Evolutionary conservation across 2,113 vertebrate species (phyloP).

Genomic region (Scomber colias): DNA sequence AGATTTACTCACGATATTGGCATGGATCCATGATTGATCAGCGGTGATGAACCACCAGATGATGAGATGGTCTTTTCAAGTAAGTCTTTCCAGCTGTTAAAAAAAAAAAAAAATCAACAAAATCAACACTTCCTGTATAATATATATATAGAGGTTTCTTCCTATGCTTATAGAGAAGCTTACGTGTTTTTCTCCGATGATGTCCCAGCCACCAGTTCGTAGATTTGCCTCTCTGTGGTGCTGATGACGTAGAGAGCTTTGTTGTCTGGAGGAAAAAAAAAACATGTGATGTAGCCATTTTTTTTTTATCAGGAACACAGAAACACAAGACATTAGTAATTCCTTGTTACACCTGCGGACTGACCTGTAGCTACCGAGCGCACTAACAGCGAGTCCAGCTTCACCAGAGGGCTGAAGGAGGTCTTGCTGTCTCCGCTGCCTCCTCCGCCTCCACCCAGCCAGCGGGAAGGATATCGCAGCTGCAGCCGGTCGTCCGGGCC

Average conservation of each 20-base stretch:
- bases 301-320: background rate
- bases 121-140: background rate
- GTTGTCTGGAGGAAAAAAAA: constrained; percentile 83
- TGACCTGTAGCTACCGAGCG: constrained; percentile 92
- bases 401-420: constrained; percentile 91
- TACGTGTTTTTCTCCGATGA: constrained; percentile 92
- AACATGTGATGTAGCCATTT: background rate
- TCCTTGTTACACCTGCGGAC: too few relatives aligned
- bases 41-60: constrained; percentile 43
- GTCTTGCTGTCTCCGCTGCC: constrained; percentile 88
- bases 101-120: background rate
- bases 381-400: constrained; percentile 90
- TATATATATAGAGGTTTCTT: too few relatives aligned
- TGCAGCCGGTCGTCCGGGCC: constrained; percentile 90
- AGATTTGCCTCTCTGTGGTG: constrained; percentile 94
- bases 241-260: constrained; percentile 96
- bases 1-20: constrained; percentile 72
- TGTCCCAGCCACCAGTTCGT: constrained; percentile 91
- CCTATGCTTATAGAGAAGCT: constrained; percentile 34
- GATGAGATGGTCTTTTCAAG: constrained; percentile 80
- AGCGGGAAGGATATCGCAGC: constrained; percentile 87
- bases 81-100: constrained; percentile 82
- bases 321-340: background rate
- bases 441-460: constrained; percentile 79
- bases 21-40: constrained; percentile 66